These are phyloP conservation scores for Nerophis ophidion DNA, from an alignment of 2,113 vertebrate species.

Conservation along the genomic window DNA sequence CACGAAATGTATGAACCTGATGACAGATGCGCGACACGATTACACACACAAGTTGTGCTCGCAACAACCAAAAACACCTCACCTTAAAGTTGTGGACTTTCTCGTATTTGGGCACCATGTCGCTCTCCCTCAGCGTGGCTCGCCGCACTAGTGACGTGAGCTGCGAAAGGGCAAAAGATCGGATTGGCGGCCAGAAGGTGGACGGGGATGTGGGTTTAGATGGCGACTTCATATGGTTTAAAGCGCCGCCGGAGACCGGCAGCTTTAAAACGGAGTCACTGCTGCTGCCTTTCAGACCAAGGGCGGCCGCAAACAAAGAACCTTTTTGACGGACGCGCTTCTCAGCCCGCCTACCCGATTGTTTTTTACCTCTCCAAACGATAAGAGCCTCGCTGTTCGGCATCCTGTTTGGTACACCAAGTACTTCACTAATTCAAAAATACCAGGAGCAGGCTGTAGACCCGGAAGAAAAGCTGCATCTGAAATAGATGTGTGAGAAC, in stretches of 20 bases:
- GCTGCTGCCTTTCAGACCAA: conserved; percentile 30
- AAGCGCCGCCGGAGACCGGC: conserved; percentile 7
- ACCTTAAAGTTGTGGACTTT: conserved; percentile 99
- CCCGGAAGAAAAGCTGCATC: background rate
- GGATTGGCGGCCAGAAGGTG: conserved; percentile 89
- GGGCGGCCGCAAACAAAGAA: conserved; percentile 39
- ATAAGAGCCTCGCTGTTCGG: conserved; percentile 45
- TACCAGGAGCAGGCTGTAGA: background rate
- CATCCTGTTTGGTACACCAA: conserved; percentile 29
- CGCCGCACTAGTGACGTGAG: conserved; percentile 94
- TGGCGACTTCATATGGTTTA: conserved; percentile 20
- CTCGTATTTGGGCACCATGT: conserved; percentile 91
- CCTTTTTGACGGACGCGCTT: conserved; percentile 37
- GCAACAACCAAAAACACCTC: conserved; percentile 57
- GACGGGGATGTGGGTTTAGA: conserved; percentile 57
- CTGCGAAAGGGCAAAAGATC: conserved; percentile 99
- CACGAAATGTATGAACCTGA: conserved; percentile 95
- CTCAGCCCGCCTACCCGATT: conserved; percentile 15
- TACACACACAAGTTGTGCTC: background rate
- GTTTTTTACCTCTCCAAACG: conserved; percentile 41
- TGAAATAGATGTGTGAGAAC: background rate
- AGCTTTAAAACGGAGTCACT: conserved; percentile 39
- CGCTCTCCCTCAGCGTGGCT: conserved; percentile 96
- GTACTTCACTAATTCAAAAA: background rate
- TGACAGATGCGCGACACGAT: background rate